These are phyloP conservation scores for Vultur gryphus DNA, from an alignment of 2,797 vertebrate species.

Conservation along the genomic window DNA sequence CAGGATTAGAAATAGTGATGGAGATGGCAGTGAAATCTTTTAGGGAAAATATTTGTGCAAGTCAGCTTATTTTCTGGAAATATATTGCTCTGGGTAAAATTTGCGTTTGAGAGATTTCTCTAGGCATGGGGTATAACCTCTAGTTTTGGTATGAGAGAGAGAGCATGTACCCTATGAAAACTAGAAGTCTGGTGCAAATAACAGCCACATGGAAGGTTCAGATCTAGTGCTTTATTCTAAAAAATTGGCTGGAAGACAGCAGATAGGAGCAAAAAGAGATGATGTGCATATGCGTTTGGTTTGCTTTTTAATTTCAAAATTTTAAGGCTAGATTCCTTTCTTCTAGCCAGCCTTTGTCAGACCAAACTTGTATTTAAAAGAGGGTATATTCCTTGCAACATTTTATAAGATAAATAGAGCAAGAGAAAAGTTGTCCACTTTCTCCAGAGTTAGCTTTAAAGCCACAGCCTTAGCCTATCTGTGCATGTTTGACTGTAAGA, in stretches of 20 bases:
- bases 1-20: background rate
- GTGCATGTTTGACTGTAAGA: background rate
- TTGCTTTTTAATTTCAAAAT: background rate
- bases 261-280: background rate
- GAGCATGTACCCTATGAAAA: background rate
- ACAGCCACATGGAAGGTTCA: background rate
- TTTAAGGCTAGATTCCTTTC: background rate
- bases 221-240: background rate
- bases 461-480: background rate
- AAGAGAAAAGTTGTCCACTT: background rate
- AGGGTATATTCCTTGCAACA: background rate
- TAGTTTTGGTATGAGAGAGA: background rate
- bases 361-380: background rate
- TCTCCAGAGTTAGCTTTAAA: background rate
- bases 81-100: background rate
- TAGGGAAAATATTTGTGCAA: background rate
- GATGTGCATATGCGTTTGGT: background rate
- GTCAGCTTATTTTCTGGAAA: background rate
- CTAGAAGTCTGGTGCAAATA: background rate
- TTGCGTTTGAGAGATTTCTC: background rate
- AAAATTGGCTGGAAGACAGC: background rate
- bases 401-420: background rate
- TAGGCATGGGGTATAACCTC: background rate
- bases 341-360: background rate
- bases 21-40: background rate